Evolutionary conservation across 1,140 invertebrate genomes (phyloP), one percentile per base, ranked within the genome.

Genomic region (Pachypeltis micranthus): DNA sequence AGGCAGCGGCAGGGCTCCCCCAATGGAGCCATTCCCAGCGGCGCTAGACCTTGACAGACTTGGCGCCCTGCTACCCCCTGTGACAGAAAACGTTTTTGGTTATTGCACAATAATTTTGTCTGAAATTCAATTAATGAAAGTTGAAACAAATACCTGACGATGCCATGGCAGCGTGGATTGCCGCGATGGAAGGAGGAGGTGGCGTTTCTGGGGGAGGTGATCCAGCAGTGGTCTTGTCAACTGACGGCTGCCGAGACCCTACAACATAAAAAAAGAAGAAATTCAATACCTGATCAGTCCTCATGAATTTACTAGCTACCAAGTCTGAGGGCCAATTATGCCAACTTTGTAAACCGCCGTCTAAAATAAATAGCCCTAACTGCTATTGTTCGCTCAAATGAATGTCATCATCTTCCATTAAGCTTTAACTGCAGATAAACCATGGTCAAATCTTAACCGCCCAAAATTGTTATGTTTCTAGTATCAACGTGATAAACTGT

Each of bases 231-330:
- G 57, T 59, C 61, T 81, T 80, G 67, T 90, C 86, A 12, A 90
- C 80, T 3, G 88, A 89, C 2, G 88, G 79, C 70, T 90, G 87
- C 63, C 87, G 80, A 0, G 87, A 88, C 47, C 79, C 77, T 62
- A 77, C n/a, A n/a, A n/a, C n/a, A n/a, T n/a, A n/a, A n/a, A n/a
- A n/a, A n/a, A n/a, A n/a, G n/a, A n/a, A n/a, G n/a, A n/a, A n/a
- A n/a, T n/a, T n/a, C n/a, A n/a, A n/a, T n/a, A n/a, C n/a, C n/a
- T n/a, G n/a, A n/a, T n/a, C n/a, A n/a, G n/a, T n/a, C n/a, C n/a
- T n/a, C n/a, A n/a, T n/a, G n/a, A n/a, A n/a, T n/a, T n/a, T n/a
- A n/a, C n/a, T n/a, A n/a, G n/a, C n/a, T n/a, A n/a, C n/a, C n/a
- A n/a, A n/a, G n/a, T n/a, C n/a, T n/a, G n/a, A n/a, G n/a, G n/a